Base-by-base conservation (phyloP, 1,140 invertebrate genomes). In the Marisa cornuarietis region DNA sequence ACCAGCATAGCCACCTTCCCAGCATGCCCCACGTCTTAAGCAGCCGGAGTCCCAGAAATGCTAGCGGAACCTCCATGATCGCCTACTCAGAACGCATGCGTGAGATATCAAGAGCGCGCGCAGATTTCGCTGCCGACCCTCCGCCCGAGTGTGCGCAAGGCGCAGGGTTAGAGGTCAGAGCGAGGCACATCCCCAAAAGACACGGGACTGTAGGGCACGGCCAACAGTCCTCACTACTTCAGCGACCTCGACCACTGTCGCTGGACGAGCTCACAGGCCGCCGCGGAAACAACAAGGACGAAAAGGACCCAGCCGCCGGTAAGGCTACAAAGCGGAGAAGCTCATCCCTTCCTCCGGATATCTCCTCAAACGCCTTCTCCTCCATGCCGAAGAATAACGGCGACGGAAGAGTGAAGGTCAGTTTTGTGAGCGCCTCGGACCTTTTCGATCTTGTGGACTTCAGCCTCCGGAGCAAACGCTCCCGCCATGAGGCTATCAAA, bases 341-440 rank as follows among this genome's bases (percentile, higher is more conserved):
- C 11, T 58, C 16, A 11, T 58, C 54, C 8, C 11, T 58, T 58
- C 54, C 54, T 14, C 65, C 54, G 79, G 71, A 62, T 61, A 74
- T 31, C 72, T 63, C 13, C 26, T 54, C 72, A 54, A 24, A 49
- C 79, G 16, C 82, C 82, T 1, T 49, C 74, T 8, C 63, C 81
- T 42, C 79, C 82, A 14, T 76, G 81, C 20, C 71, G 77, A 24
- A 22, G 73, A 74, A 72, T 42, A 42, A 42, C 16, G 54, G 68
- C 20, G 68, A 76, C 10, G 80, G 73, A 54, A 58, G 77, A 6
- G 81, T 84, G 58, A 80, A 79, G 63, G 82, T 84, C 22, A 84
- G 81, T 71, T 84, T 84, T 62, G 83, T 84, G 1, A 84, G 83
- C 75, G 81, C 83, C 4, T 82, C 83, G 18, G 83, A 84, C 75